Conservation (phyloP, 2,888 invertebrate genomes). For the Matsumyia berberina region DNA sequence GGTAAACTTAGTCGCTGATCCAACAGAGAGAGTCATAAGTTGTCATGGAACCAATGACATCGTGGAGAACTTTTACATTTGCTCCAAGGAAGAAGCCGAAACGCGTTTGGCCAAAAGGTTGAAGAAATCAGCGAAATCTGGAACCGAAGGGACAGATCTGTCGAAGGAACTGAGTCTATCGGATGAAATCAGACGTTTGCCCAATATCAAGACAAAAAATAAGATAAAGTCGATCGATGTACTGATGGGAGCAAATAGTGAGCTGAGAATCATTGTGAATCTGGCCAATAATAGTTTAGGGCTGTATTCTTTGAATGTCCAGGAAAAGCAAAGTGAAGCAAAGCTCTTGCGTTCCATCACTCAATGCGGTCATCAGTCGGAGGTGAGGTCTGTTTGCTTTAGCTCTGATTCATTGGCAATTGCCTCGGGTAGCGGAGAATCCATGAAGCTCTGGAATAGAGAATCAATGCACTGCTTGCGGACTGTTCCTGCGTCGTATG, state of each 20-base stretch:
- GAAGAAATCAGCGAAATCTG: slow-evolving; percentile 88
- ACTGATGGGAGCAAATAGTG: slow-evolving; percentile 89
- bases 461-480: slow-evolving; percentile 88
- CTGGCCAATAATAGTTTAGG: slow-evolving; percentile 91
- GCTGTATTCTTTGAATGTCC: slow-evolving; percentile 86
- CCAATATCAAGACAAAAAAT: slow-evolving; percentile 87
- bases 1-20: slow-evolving; percentile 89
- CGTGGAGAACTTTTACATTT: slow-evolving; percentile 93
- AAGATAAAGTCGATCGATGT: slow-evolving; percentile 90
- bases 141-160: slow-evolving; percentile 80
- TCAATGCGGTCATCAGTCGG: slow-evolving; percentile 94
- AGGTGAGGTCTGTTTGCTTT: slow-evolving; percentile 94
- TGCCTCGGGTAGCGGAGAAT: slow-evolving; percentile 93
- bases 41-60: slow-evolving; percentile 93
- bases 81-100: slow-evolving; percentile 90
- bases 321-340: slow-evolving; percentile 84
- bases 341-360: slow-evolving; percentile 87
- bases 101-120: slow-evolving; percentile 90
- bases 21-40: slow-evolving; percentile 89
- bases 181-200: slow-evolving; percentile 90
- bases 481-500: slow-evolving; percentile 88
- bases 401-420: slow-evolving; percentile 96
- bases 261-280: slow-evolving; percentile 88
- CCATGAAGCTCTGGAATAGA: slow-evolving; percentile 96
- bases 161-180: slow-evolving; percentile 86